Evolutionary conservation across 2,113 vertebrate species (phyloP).

Genomic region (Zapus hudsonius): DNA sequence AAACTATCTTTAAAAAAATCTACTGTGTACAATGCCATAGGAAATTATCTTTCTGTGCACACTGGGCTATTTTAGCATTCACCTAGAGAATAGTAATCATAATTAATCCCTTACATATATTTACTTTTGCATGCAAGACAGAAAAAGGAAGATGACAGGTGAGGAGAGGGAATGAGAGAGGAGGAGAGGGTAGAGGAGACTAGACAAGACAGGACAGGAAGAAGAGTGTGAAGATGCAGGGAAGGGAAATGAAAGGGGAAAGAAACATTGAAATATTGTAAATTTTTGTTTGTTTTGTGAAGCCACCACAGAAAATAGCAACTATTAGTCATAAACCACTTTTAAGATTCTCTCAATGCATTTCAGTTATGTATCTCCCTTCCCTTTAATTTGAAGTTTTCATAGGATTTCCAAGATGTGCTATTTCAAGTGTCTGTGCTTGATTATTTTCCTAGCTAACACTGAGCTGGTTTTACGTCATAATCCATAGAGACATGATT

Average conservation of each 20-base stretch:
- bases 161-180: neutral
- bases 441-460: neutral
- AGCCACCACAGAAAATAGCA: neutral
- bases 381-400: neutral
- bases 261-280: neutral
- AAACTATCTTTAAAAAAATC: neutral
- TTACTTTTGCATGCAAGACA: neutral
- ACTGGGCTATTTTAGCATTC: neutral
- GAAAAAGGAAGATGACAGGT: neutral
- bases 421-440: neutral
- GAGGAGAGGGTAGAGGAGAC: neutral
- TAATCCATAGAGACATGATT: neutral
- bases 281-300: slow-evolving; percentile 2
- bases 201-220: no score
- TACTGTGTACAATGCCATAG: no score
- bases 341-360: neutral
- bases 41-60: neutral
- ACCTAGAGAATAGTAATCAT: neutral
- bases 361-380: neutral
- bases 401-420: no score
- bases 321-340: neutral
- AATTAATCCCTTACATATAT: no score
- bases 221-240: no score
- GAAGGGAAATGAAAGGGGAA: no score
- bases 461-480: neutral